Percentiles rank a stretch among this genome's conserved stretches.
These are phyloP conservation scores for Hypsibius dujardini DNA, from an alignment of 1,140 invertebrate genomes.

Conservation along the genomic window DNA sequence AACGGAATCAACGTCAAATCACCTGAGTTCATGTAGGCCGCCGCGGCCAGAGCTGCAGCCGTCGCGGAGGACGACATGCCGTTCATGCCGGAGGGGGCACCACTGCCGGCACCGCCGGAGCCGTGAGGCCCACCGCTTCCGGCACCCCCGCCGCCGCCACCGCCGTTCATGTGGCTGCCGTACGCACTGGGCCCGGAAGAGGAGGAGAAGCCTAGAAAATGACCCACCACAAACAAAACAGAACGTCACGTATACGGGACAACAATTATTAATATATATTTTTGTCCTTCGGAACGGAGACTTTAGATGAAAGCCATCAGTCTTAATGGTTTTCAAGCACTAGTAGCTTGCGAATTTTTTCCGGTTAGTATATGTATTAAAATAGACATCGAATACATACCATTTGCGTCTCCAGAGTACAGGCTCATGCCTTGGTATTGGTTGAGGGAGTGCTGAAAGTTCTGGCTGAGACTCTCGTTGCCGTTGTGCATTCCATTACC, in stretches of 20 bases:
- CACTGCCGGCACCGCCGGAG: no score
- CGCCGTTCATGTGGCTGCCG: no score
- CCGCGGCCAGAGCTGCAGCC: not conserved
- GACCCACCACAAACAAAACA: not conserved
- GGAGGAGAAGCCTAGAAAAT: no score
- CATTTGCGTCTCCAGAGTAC: constrained; percentile 1
- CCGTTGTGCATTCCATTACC: constrained; percentile 3
- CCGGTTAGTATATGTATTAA: not conserved
- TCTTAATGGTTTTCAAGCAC: not conserved
- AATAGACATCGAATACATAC: not conserved
- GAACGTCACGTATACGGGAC: not conserved
- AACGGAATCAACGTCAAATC: not conserved
- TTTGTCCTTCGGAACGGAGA: not conserved
- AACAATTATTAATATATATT: not conserved
- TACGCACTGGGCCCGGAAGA: no score
- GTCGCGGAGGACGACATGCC: not conserved
- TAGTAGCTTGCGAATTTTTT: not conserved
- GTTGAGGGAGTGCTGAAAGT: constrained; percentile 9
- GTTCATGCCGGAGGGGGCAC: not conserved
- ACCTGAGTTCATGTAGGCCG: constrained; percentile 8
- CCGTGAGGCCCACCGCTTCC: no score
- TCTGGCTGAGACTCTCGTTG: constrained; percentile 5
- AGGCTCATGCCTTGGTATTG: constrained; percentile 10
- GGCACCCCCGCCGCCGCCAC: no score
- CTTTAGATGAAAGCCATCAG: not conserved